Evolutionary conservation across 1,140 invertebrate species (phyloP), one percentile per base, ranked within the genome.

Genomic region (Vanessa tameamea): DNA sequence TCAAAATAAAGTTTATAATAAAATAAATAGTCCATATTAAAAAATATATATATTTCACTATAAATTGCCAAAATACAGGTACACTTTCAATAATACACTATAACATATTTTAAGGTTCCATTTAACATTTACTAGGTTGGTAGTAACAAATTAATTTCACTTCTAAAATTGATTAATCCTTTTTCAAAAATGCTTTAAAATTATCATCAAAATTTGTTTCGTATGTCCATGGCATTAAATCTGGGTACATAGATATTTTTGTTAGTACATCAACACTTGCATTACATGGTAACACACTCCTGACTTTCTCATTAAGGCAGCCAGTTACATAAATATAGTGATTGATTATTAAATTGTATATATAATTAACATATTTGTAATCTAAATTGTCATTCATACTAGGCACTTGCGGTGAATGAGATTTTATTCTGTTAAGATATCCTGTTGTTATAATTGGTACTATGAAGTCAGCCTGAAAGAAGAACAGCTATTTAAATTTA

Each of bases 301-400:
- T 85, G 1, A 93, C 89, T 89, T 93, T 93, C 47, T 85, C 88
- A 82, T 93, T 93, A 0, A 93, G 75, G 74, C 92, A 93, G 12
- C 92, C 91, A 48, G 82, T 87, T 31, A 84, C 90, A 85, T 92
- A 86, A 59, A 93, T 92, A 69, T 92, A 93, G 72, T 93, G 78
- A 63, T 87, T 89, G 4, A 89, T 86, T 74, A 93, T 92, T 64
- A 93, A 83, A 69, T 88, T 92, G 69, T 93, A 93, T 67, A 93
- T 90, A 72, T 92, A 93, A 73, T 88, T 90, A 0, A 87, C 92
- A 89, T 93, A 93, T 85, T 89, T 89, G 61, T 84, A 91, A 61
- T 93, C 93, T 70, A 93, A 83, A 79, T 93, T 92, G 66, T 93
- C 88, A 77, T 84, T 86, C 69, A 83, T 90, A 68, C 85, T 91